Base-by-base conservation (phyloP, 2,888 invertebrate genomes). In the Chrysotoxum bicinctum region DNA sequence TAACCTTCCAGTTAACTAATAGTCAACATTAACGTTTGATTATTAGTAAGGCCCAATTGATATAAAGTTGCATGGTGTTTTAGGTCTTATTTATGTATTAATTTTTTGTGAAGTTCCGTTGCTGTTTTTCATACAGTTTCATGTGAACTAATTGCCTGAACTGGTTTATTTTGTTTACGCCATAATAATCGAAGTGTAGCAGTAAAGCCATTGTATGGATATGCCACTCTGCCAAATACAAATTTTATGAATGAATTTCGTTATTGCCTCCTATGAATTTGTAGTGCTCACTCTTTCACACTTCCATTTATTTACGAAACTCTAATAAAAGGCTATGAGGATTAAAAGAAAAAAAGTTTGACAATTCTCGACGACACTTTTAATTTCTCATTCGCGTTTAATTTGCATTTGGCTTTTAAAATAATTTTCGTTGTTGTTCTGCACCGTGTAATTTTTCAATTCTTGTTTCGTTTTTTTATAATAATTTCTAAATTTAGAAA, bases 401-500 rank as follows among this genome's bases (percentile, higher is more conserved):
- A 58, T 45, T 26, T 26, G 6, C 6, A 26, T 26, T 73, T 50
- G 30, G 66, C 69, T 62, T 68, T 77, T 64, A 16, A 37, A 40
- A 19, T 30, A 32, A 12, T 37, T 69, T 81, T 81, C 54, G 69
- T 69, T 75, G 48, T 45, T 60, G 23, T 76, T 72, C 43, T 60
- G 62, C 52, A 43, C 48, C 21, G 72, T 73, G 76, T 69, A 62
- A 68, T 68, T 73, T 77, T 73, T 80, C 80, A 48, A 84, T 84
- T 58, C 52, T 74, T 26, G 26, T 26, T 14, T 37, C 32, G 56
- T 81, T 76, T 75, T 80, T 75, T 72, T 81, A 77, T 69, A 80
- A 81, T 81, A 81, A 73, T 81, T 85, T 85, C 85, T 85, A 85
- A 77, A 77, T 85, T 81, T 85, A 85, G 85, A 50, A 81, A 72